Base-by-base conservation (phyloP, 2,797 vertebrate genomes). In the Denticeps clupeoides region DNA sequence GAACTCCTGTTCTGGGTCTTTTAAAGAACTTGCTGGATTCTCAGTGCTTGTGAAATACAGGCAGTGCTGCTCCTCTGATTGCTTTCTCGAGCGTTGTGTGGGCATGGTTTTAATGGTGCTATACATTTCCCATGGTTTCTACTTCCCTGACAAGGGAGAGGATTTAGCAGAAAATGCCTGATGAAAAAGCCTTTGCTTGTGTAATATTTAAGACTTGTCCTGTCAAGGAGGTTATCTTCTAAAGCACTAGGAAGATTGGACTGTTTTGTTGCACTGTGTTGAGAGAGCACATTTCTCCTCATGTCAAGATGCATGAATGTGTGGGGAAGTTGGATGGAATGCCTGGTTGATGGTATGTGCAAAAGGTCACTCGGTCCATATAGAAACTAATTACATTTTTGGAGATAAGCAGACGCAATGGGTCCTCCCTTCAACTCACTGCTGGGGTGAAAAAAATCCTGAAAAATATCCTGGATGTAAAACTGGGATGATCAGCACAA, bases 331-430 rank as follows among this genome's bases (percentile, higher is more conserved):
- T 16, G n/a, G n/a, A 9, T 33, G 19, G 29, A 47, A 10, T 21
- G 2, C 46, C 53, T 59, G 3, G 18, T 6, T 19, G 52, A 46
- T 56, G 44, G n/a, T 24, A 40, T 64, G 24, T 40, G 45, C n/a
- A 16, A 51, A 51, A 44, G 49, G 31, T 51, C 33, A 8, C 7
- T 49, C 3, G 21, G 21, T n/a, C 29, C 18, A 38, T 18, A 37
- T 24, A 31, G 19, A 45, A 43, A 22, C 45, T 29, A 23, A 44
- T 47, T 54, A 43, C 40, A 9, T 24, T 24, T 32, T 41, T 3
- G 8, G 13, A 47, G 33, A 59, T 43, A 28, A 55, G 51, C 35
- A 22, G 15, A 9, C 22, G 16, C 28, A 41, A 18, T 32, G 4
- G 3, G 27, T 12, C 1, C 45, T 57, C 1, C 3, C 13, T 24